phyloP scores from a whole-genome alignment of 2,888 invertebrate genomes.

The Aporophyla nigra region DNA sequence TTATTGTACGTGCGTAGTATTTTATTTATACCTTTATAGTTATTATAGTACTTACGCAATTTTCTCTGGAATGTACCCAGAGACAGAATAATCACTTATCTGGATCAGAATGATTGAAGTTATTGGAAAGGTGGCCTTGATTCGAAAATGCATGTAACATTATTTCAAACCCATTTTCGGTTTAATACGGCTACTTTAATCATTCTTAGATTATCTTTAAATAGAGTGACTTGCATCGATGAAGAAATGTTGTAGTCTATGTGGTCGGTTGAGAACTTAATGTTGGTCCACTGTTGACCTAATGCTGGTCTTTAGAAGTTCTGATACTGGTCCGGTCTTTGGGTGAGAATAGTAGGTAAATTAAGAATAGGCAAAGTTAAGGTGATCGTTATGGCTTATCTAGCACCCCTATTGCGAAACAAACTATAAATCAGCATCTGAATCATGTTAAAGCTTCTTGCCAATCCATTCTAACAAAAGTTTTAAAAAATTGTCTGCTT shows the following conservation, averaged over 20 bases:
- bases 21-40: slow-evolving; percentile 37
- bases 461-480: too few relatives aligned
- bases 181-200: background rate
- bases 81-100: slow-evolving; percentile 28
- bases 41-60: slow-evolving; percentile 42
- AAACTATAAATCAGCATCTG: too few relatives aligned
- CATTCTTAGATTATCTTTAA: background rate
- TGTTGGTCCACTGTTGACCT: background rate
- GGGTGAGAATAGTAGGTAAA: background rate
- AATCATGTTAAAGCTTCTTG: too few relatives aligned
- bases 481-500: too few relatives aligned
- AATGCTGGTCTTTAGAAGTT: background rate
- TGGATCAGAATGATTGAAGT: slow-evolving; percentile 36
- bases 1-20: slow-evolving; percentile 59
- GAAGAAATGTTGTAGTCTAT: background rate
- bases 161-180: slow-evolving; percentile 4
- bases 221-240: background rate
- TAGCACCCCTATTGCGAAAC: too few relatives aligned
- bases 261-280: background rate
- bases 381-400: background rate
- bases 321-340: background rate
- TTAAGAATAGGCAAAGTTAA: background rate
- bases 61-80: slow-evolving; percentile 25
- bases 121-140: slow-evolving; percentile 31
- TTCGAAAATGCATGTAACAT: slow-evolving; percentile 11